Percentiles rank a stretch among this genome's conserved stretches.
Conservation (phyloP, 2,797 vertebrate genomes). For the Ctenopoma kingsleyae region DNA sequence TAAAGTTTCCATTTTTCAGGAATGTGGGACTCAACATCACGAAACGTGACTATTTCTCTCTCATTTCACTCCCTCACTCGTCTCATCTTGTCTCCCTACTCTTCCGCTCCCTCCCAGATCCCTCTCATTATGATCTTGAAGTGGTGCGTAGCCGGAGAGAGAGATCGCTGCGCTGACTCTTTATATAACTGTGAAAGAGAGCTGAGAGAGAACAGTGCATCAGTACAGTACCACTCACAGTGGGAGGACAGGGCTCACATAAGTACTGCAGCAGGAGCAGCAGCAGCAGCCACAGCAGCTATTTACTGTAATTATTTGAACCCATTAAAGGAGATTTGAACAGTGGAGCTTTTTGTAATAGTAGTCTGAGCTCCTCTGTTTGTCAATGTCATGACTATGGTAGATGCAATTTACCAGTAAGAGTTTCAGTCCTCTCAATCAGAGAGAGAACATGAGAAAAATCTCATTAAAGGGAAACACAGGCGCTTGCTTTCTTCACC, state of each 20-base stretch:
- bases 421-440: slow-evolving; percentile 33
- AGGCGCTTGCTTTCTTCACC: neutral
- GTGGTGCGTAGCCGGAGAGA: slow-evolving; percentile 42
- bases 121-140: slow-evolving; percentile 58
- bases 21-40: slow-evolving; percentile 37
- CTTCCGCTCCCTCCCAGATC: slow-evolving; percentile 29
- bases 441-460: neutral
- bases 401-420: slow-evolving; percentile 28
- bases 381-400: slow-evolving; percentile 38
- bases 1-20: slow-evolving; percentile 42
- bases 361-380: slow-evolving; percentile 25
- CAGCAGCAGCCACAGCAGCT: slow-evolving; percentile 42
- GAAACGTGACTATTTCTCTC: slow-evolving; percentile 35
- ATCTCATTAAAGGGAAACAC: slow-evolving; percentile 38
- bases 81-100: slow-evolving; percentile 24
- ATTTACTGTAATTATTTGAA: slow-evolving; percentile 64
- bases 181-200: slow-evolving; percentile 70
- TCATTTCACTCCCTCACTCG: slow-evolving; percentile 2
- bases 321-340: slow-evolving; percentile 47
- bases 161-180: slow-evolving; percentile 50
- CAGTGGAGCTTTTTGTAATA: slow-evolving; percentile 27
- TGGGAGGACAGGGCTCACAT: slow-evolving; percentile 64
- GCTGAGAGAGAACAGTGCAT: slow-evolving; percentile 55
- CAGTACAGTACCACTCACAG: slow-evolving; percentile 62
- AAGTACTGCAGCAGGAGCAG: slow-evolving; percentile 55